Base-by-base conservation (phyloP, 2,888 invertebrate species). In the Artemia sinica region DNA sequence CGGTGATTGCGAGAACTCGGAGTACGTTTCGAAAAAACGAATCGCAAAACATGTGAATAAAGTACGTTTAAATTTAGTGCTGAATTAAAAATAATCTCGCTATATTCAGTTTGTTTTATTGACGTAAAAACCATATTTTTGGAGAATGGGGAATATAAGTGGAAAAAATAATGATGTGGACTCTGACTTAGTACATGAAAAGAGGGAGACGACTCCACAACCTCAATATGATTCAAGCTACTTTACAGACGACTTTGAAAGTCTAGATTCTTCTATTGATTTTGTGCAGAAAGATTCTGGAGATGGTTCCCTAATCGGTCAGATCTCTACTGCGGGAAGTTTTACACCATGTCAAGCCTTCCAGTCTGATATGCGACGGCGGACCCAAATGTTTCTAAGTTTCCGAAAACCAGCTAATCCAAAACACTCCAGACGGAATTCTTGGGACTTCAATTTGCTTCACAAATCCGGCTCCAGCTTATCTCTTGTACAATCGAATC, bases 201-300 rank as follows among this genome's bases (percentile, higher is more conserved):
- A 41, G 41, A 41, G 41, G 41, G 41, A 41, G 41, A 41, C 41
- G 41, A 41, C 41, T 58, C 63, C n/a, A 9, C 63, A 58, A 28
- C 63, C n/a, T 18, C 63, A 10, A 28, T 58, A 58, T 28, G 63
- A 58, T 58, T 58, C 63, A n/a, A 58, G 63, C 63, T 58, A 58
- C 28, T 58, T 58, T 58, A 58, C 63, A 18, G 63, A 58, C 63
- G 63, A 58, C 28, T 58, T 58, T 10, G 63, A 58, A 10, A 58
- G 63, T 9, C 28, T 58, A 58, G 63, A 58, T 18, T 58, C 63
- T 10, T 58, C 63, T 28, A n/a, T 58, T 58, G 63, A 58, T 18
- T 28, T 28, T 8, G 63, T n/a, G 10, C n/a, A n/a, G 8, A 58
- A 58, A 58, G 63, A 18, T 1, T 58, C 63, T 8, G 28, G 28